Evolutionary conservation across 64 coral and sea anemone species (phyloP).

Genomic region (Hydrozoanthus tunicans): DNA sequence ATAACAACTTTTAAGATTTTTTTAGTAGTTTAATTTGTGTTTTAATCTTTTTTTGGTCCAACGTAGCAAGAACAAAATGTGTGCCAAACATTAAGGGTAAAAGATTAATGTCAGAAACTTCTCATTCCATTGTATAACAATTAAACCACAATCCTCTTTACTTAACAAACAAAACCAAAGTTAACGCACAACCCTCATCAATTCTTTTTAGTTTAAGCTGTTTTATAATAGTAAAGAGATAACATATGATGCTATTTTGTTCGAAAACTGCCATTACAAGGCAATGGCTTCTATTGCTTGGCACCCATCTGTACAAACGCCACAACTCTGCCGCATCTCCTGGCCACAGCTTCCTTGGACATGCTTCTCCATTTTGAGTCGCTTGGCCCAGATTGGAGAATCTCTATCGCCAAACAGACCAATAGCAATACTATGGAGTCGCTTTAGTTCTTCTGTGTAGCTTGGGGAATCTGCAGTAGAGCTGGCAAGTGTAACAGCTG

Average conservation of each 20-base stretch:
- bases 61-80: conserved; percentile 26
- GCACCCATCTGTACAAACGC: conserved; percentile 61
- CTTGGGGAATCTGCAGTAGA: conserved; percentile 35
- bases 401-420: conserved; percentile 63
- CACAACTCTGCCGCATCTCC: conserved; percentile 62
- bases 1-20: conserved; percentile 6
- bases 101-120: neutral
- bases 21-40: conserved; percentile 44
- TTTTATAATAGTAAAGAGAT: neutral
- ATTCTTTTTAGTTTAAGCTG: neutral
- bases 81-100: neutral
- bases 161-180: neutral
- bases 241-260: conserved; percentile 38
- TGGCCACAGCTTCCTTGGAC: conserved; percentile 43
- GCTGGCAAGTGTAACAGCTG: conserved; percentile 29
- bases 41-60: conserved; percentile 56
- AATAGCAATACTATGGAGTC: conserved; percentile 66
- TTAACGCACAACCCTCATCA: too few species aligned
- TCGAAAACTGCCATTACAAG: conserved; percentile 78
- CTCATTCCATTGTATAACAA: neutral
- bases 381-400: conserved; percentile 47
- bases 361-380: conserved; percentile 61
- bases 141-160: neutral
- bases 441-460: conserved; percentile 70
- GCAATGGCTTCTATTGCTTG: conserved; percentile 74